Conservation (phyloP, 1,140 invertebrate genomes). For the Sinonovacula constricta region DNA sequence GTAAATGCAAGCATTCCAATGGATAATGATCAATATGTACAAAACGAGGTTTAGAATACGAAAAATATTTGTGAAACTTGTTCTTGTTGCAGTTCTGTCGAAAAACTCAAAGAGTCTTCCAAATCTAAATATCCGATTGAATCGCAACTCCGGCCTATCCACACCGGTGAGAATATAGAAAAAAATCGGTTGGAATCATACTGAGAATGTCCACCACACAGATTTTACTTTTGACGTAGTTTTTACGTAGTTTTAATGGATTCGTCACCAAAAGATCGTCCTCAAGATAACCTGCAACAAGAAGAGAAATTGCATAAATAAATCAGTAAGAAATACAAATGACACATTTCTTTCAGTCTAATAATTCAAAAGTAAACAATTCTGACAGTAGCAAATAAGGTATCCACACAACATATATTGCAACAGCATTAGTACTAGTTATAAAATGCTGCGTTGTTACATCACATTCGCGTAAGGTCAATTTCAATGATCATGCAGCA, state of each 20-base stretch:
- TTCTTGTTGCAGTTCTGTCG: constrained; percentile 94
- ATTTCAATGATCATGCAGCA: no score
- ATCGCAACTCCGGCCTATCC: constrained; percentile 82
- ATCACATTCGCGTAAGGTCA: no score
- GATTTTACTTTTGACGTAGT: constrained; percentile 86
- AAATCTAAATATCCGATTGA: constrained; percentile 90
- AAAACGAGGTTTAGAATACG: constrained; percentile 82
- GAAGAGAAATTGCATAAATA: no score
- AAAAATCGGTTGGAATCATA: constrained; percentile 92
- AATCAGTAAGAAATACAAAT: no score
- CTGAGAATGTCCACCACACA: constrained; percentile 87
- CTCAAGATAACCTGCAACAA: constrained; percentile 84
- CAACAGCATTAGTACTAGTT: no score
- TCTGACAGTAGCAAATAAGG: no score
- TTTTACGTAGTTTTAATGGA: constrained; percentile 85
- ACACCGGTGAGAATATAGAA: constrained; percentile 84
- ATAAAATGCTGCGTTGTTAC: no score
- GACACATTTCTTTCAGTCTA: no score
- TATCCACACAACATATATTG: no score
- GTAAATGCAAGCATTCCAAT: constrained; percentile 98
- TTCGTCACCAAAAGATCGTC: constrained; percentile 95
- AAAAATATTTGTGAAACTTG: constrained; percentile 89
- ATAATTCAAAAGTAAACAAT: no score
- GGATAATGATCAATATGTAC: constrained; percentile 94
- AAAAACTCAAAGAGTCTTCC: constrained; percentile 92